phyloP scores from a whole-genome alignment of 2,888 invertebrate species.

The Tetropium fuscum region DNA sequence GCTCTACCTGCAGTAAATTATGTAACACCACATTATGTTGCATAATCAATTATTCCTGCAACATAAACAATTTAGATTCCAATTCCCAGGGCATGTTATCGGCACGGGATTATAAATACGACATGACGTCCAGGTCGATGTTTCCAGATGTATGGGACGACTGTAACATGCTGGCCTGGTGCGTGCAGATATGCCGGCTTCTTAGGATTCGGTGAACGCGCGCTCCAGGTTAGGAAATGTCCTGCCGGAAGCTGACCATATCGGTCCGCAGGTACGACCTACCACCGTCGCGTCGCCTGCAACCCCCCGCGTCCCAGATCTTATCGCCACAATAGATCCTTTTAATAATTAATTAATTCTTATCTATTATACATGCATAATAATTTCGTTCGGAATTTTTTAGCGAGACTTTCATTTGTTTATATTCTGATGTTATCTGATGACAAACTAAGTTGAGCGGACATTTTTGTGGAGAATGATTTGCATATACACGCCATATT shows the following conservation, averaged over 20 bases:
- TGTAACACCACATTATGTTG: no score
- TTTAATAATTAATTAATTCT: conserved; percentile 24
- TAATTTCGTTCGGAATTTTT: conserved; percentile 8
- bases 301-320: conserved; percentile 14
- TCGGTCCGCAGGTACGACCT: conserved; percentile 26
- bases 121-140: conserved; percentile 22
- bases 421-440: no score
- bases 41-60: no score
- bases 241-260: conserved; percentile 51
- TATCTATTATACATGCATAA: conserved; percentile 15
- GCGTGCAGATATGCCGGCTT: conserved; percentile 27
- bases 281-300: conserved; percentile 26
- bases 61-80: conserved; percentile 12
- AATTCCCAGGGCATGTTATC: conserved; percentile 5
- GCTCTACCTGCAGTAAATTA: no score
- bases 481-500: no score
- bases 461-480: no score
- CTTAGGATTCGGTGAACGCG: conserved; percentile 46
- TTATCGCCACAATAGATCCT: conserved; percentile 23
- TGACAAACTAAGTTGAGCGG: no score
- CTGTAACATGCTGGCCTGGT: conserved; percentile 13
- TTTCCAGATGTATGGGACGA: conserved; percentile 26
- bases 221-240: conserved; percentile 48
- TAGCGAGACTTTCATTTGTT: no score
- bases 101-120: conserved; percentile 10